A percentile compares a stretch with the other conserved stretches of the same genome.
Evolutionary conservation across 1,140 invertebrate species (phyloP).

Genomic region (Apis dorsata): DNA sequence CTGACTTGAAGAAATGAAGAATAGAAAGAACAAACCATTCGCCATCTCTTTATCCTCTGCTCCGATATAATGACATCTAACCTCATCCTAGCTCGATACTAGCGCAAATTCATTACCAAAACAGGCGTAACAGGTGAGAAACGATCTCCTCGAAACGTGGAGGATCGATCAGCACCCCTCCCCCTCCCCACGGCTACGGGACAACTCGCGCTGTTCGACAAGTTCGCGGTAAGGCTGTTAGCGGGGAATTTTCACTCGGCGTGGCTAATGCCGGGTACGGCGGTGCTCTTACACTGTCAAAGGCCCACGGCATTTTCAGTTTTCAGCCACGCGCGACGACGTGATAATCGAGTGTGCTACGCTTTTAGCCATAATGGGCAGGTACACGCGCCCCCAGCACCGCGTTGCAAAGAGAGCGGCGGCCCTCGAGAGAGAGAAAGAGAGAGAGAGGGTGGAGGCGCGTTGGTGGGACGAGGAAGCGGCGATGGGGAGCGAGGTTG

Average conservation of each 20-base stretch:
- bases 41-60: no score
- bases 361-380: constrained; percentile 79
- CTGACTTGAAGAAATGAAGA: no score
- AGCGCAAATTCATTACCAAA: constrained; percentile 1
- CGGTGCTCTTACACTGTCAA: constrained; percentile 54
- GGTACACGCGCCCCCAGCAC: constrained; percentile 67
- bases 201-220: not conserved
- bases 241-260: constrained; percentile 33
- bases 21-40: no score
- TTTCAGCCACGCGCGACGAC: constrained; percentile 74
- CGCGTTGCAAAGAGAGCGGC: constrained; percentile 35
- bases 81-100: not conserved
- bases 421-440: constrained; percentile 3
- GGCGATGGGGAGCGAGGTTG: constrained; percentile 47
- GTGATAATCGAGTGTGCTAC: constrained; percentile 79
- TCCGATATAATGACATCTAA: no score
- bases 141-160: not conserved
- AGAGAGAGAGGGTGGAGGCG: not conserved
- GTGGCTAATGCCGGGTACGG: constrained; percentile 30
- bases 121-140: not conserved
- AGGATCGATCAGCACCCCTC: constrained; percentile 16
- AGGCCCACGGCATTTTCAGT: constrained; percentile 71
- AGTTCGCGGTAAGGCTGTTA: constrained; percentile 43
- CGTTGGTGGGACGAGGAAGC: constrained; percentile 15
- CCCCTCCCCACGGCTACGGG: not conserved